These are phyloP conservation scores for Actinia tenebrosa DNA, from an alignment of 64 coral and sea anemone genomes.

Conservation along the genomic window DNA sequence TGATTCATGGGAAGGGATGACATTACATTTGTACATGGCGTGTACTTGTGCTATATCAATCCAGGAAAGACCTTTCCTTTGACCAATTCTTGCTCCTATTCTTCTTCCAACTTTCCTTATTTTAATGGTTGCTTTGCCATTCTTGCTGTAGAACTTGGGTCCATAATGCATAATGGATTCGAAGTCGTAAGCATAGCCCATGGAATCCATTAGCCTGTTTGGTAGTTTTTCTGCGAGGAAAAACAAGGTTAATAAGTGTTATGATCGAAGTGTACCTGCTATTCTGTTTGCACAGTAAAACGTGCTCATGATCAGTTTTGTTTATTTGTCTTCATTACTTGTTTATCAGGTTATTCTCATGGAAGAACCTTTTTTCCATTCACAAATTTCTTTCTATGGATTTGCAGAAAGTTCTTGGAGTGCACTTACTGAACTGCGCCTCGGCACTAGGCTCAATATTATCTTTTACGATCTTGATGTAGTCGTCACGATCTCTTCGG, in stretches of 20 bases:
- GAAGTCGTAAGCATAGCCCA: slow-evolving; percentile 89
- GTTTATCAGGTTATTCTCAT: not conserved
- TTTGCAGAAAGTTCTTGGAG: no score
- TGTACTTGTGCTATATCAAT: slow-evolving; percentile 90
- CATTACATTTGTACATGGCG: slow-evolving; percentile 92
- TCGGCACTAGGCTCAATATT: slow-evolving; percentile 65
- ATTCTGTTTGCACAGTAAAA: not conserved
- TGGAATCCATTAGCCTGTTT: slow-evolving; percentile 72
- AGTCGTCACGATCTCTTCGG: slow-evolving; percentile 81
- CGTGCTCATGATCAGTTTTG: not conserved
- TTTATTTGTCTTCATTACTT: not conserved
- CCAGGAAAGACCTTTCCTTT: slow-evolving; percentile 75
- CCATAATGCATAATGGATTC: slow-evolving; percentile 98
- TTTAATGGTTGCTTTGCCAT: slow-evolving; percentile 69
- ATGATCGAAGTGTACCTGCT: not conserved
- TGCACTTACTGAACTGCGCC: slow-evolving; percentile 88
- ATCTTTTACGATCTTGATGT: slow-evolving; percentile 77
- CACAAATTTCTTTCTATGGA: no score
- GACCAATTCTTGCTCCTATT: slow-evolving; percentile 72
- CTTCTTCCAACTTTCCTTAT: slow-evolving; percentile 73
- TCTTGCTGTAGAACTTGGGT: slow-evolving; percentile 82
- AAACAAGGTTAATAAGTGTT: not conserved
- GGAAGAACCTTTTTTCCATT: no score
- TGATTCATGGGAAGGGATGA: slow-evolving; percentile 63
- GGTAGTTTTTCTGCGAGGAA: slow-evolving; percentile 75